A percentile compares a stretch with the other conserved stretches of the same genome.
Evolutionary conservation across 2,797 vertebrate species (phyloP).

Genomic region (Xiphophorus birchmanni): DNA sequence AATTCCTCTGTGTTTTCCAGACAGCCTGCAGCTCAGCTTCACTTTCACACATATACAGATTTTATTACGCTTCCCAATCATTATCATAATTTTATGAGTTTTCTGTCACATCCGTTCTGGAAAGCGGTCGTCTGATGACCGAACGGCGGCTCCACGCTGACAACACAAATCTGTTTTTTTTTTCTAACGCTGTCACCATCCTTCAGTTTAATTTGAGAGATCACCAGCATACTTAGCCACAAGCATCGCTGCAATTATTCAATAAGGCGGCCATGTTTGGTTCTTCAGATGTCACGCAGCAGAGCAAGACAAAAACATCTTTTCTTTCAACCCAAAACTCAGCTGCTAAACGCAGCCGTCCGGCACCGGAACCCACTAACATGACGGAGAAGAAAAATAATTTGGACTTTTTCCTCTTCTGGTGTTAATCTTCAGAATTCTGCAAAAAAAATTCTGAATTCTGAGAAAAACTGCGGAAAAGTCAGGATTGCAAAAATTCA

Average conservation of each 20-base stretch:
- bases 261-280: constrained; percentile 72
- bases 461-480: not conserved
- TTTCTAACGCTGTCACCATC: constrained; percentile 72
- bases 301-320: constrained; percentile 27
- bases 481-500: too few species aligned
- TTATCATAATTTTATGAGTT: constrained; percentile 79
- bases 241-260: constrained; percentile 75
- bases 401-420: too few species aligned
- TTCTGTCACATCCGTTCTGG: constrained; percentile 73
- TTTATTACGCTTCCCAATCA: constrained; percentile 77
- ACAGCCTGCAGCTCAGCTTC: constrained; percentile 47
- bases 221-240: constrained; percentile 69
- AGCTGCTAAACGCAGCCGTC: constrained; percentile 7
- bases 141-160: constrained; percentile 58
- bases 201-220: constrained; percentile 81
- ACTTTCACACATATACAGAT: constrained; percentile 80
- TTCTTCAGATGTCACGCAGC: constrained; percentile 65
- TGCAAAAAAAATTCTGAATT: not conserved
- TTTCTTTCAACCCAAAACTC: constrained; percentile 25
- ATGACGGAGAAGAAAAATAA: not conserved
- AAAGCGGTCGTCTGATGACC: constrained; percentile 66
- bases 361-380: not conserved
- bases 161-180: constrained; percentile 73
- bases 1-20: constrained; percentile 22
- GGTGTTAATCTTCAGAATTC: too few species aligned